Conservation (phyloP, 2,113 vertebrate species). For the Oryzias woworae region DNA sequence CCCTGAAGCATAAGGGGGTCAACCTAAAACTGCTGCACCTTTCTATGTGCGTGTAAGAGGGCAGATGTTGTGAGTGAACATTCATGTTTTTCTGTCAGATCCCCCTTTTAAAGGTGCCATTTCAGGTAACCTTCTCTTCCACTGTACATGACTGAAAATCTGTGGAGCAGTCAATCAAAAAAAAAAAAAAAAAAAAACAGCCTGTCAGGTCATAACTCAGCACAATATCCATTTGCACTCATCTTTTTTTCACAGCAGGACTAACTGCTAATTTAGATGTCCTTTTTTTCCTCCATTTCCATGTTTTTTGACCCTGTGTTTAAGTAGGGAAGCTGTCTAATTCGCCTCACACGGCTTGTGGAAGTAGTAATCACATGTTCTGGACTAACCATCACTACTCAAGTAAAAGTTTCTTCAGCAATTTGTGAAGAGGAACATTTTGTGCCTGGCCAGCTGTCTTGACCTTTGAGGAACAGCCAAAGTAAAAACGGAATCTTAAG, state of each 20-base stretch:
- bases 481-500: not conserved
- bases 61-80: not conserved
- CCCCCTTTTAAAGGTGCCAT: conserved; percentile 35
- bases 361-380: conserved; percentile 62
- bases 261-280: conserved; percentile 67
- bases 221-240: conserved; percentile 43
- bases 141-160: conserved; percentile 8
- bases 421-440: conserved; percentile 2
- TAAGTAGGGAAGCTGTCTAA: conserved; percentile 56
- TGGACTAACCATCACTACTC: conserved; percentile 55
- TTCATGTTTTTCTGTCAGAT: not conserved
- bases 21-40: conserved; percentile 56
- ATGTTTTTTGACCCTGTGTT: conserved; percentile 61
- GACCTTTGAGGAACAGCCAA: not conserved
- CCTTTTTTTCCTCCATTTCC: conserved; percentile 41
- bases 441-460: not conserved
- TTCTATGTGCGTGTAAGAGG: conserved; percentile 22
- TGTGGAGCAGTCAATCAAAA: not conserved
- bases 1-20: conserved; percentile 59
- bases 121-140: conserved; percentile 49
- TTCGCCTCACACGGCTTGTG: conserved; percentile 63
- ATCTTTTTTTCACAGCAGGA: conserved; percentile 66
- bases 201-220: conserved; percentile 59
- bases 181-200: conserved; percentile 7
- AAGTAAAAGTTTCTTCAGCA: conserved; percentile 69